Percentiles rank a stretch among this genome's conserved stretches.
phyloP scores from a whole-genome alignment of 2,888 invertebrate genomes.

The Agrochola litura region DNA sequence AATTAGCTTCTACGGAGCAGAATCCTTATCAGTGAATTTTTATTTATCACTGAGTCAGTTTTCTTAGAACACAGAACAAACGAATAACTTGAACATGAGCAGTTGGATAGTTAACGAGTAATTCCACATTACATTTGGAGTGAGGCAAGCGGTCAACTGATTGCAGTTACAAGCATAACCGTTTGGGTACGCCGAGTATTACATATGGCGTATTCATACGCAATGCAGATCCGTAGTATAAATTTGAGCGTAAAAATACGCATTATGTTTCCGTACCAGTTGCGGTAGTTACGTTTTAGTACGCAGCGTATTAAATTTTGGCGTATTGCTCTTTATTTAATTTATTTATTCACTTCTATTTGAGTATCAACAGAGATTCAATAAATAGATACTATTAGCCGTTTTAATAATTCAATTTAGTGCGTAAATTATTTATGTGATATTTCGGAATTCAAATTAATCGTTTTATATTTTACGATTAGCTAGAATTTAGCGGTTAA shows the following conservation, averaged over 20 bases:
- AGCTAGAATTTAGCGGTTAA: background rate
- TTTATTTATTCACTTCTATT: conserved; percentile 9
- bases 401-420: background rate
- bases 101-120: conserved; percentile 32
- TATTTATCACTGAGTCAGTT: background rate
- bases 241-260: conserved; percentile 45
- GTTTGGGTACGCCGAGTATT: conserved; percentile 29
- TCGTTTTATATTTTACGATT: conserved; percentile 6
- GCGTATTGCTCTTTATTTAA: conserved; percentile 12
- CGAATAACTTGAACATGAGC: conserved; percentile 36
- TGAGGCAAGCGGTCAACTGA: conserved; percentile 35
- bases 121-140: conserved; percentile 39
- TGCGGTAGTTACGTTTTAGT: conserved; percentile 12
- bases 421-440: background rate
- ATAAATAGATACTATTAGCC: conserved; percentile 5
- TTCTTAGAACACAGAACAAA: conserved; percentile 29
- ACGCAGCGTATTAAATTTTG: background rate
- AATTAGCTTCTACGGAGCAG: background rate
- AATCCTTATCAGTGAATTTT: background rate
- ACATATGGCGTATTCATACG: conserved; percentile 47
- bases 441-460: conserved; percentile 3
- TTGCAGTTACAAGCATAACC: conserved; percentile 42
- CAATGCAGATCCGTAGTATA: conserved; percentile 53
- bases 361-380: background rate
- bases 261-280: conserved; percentile 22